Percentiles rank a stretch among this genome's conserved stretches.
Conservation (phyloP, 2,113 vertebrate species). For the Calyptomena viridis region DNA sequence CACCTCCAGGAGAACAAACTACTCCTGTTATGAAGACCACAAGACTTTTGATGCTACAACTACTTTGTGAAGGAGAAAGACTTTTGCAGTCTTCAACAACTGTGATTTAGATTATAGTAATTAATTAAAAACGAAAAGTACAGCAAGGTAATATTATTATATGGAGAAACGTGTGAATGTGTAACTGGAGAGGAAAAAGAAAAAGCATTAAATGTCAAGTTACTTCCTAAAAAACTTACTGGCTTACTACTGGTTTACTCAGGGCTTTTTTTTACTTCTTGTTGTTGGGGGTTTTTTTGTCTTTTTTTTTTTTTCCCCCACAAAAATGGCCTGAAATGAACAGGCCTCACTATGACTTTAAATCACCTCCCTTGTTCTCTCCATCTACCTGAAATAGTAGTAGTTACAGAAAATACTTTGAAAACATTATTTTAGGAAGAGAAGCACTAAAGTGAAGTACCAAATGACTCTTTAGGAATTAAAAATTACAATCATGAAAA, state of each 20-base stretch:
- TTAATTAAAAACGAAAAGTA: neutral
- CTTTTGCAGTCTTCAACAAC: neutral
- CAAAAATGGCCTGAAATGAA: neutral
- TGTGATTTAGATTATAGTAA: neutral
- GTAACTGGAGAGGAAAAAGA: neutral
- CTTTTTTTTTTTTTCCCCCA: neutral
- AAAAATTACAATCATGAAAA: neutral
- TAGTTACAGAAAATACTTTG: neutral
- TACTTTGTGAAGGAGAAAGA: neutral
- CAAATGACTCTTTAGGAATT: neutral
- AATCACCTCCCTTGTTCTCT: neutral
- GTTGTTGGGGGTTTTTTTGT: too few relatives aligned
- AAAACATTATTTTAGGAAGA: neutral
- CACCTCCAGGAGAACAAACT: neutral
- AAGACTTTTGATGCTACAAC: neutral
- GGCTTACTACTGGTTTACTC: neutral
- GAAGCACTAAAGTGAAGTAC: neutral
- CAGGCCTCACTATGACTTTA: neutral
- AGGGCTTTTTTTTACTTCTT: too few relatives aligned
- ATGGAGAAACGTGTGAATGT: neutral
- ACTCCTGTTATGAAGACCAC: neutral
- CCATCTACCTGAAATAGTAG: neutral
- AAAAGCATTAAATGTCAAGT: neutral
- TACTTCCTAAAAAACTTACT: neutral
- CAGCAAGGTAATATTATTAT: neutral